Conservation (phyloP, 2,888 invertebrate genomes). For the Tachina fera region DNA sequence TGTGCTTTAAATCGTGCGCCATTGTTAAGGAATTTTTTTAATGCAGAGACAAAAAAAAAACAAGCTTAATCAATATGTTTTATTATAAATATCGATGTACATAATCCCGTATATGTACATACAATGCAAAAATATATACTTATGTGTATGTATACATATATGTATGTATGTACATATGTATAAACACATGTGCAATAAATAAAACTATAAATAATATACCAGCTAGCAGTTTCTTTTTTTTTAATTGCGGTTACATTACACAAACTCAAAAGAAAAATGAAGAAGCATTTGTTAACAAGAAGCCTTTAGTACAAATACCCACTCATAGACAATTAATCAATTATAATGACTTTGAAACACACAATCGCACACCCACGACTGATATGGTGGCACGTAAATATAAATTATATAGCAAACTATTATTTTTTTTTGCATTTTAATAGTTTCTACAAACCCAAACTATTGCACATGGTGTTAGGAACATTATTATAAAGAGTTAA, state of each 20-base stretch:
- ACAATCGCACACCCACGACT: constrained; percentile 1
- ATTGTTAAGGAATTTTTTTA: constrained; percentile 5
- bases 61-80: too few relatives aligned
- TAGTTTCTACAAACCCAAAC: background rate
- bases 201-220: background rate
- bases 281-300: constrained; percentile 46
- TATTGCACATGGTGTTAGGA: background rate
- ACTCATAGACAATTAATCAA: constrained; percentile 63
- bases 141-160: background rate
- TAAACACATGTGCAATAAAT: background rate
- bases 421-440: background rate
- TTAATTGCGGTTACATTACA: background rate
- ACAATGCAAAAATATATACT: background rate
- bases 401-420: background rate
- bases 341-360: constrained; percentile 62
- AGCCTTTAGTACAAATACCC: constrained; percentile 47
- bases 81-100: too few relatives aligned
- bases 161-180: background rate
- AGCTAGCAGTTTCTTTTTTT: background rate
- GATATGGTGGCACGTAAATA: background rate
- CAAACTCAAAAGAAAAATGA: constrained; percentile 11
- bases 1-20: constrained; percentile 27
- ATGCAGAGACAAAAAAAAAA: constrained; percentile 1
- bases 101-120: background rate
- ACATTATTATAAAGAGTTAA: background rate